Evolutionary conservation across 2,113 vertebrate species (phyloP), one percentile per base, ranked within the genome.

Genomic region (Cephalopterus ornatus): DNA sequence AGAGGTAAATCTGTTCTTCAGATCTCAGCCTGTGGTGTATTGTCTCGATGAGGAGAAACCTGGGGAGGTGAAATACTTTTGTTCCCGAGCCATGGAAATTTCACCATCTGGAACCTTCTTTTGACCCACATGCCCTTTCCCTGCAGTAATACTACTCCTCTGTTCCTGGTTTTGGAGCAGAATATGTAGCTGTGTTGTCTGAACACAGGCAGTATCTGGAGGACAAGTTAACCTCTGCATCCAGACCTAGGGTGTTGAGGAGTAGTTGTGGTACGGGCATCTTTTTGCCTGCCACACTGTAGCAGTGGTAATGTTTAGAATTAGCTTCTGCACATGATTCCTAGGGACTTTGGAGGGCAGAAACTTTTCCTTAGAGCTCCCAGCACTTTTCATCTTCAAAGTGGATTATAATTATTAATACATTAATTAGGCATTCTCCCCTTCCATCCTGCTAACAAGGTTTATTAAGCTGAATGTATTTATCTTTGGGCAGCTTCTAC

Each of bases 391-490:
- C 78, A 95, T 97, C 92, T 95, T 96, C 97, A 96, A 96, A 96
- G 71, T 76, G 35, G 59, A 80, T 96, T 96, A 85, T 88, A 96
- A 89, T 96, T 20, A 88, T 94, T 96, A 93, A 90, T 89, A 53
- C 52, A 72, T 87, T 96, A 94, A 96, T 97, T 96, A 97, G 93
- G 61, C 71, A 68, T 92, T 95, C 67, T 91, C n/a, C 52, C 59
- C 63, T 96, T 97, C 89, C 66, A 95, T 96, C 79, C 92, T 92
- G 87, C 92, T 95, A 96, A 96, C 76, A 85, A 78, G 92, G 56
- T 97, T 96, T 97, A 97, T 97, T 97, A 97, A 93, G 89, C 85
- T 93, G 93, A 87, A 95, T 77, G 79, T 94, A 92, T 97, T 96
- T 96, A 89, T 96, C 92, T 97, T 96, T 93, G 93, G 73, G 91